Conservation (phyloP, 2,888 invertebrate genomes). For the Corythucha ciliata region DNA sequence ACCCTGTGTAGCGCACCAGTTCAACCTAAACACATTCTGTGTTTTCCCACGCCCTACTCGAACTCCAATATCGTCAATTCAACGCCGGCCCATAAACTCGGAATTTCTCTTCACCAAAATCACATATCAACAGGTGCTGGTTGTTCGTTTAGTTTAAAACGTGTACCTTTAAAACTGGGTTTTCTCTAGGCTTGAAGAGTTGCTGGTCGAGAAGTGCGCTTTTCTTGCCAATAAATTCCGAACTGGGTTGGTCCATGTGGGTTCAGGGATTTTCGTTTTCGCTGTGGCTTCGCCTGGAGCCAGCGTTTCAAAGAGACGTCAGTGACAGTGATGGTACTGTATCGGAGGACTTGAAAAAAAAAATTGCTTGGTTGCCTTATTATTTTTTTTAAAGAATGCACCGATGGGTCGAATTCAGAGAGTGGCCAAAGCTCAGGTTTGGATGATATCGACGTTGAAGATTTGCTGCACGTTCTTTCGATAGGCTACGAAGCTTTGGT, state of each 20-base stretch:
- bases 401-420: slow-evolving; percentile 26
- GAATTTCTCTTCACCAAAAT: slow-evolving; percentile 40
- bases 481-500: slow-evolving; percentile 54
- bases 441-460: slow-evolving; percentile 27
- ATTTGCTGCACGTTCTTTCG: slow-evolving; percentile 49
- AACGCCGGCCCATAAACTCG: slow-evolving; percentile 39
- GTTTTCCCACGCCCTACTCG: slow-evolving; percentile 44
- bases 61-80: slow-evolving; percentile 20
- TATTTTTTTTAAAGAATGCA: slow-evolving; percentile 19
- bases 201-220: slow-evolving; percentile 40
- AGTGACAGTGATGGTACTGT: slow-evolving; percentile 28
- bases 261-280: slow-evolving; percentile 48
- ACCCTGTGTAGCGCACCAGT: slow-evolving; percentile 46
- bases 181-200: slow-evolving; percentile 21
- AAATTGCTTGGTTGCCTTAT: not conserved
- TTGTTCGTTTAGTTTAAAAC: not conserved
- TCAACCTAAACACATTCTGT: slow-evolving; percentile 50
- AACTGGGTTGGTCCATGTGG: slow-evolving; percentile 55
- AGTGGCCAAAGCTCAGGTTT: slow-evolving; percentile 26
- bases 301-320: slow-evolving; percentile 17
- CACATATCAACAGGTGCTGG: slow-evolving; percentile 39
- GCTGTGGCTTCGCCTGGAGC: slow-evolving; percentile 48
- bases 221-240: slow-evolving; percentile 39
- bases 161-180: not conserved
- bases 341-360: too few relatives aligned